These are phyloP conservation scores for Hassar affinis DNA, from an alignment of 2,113 vertebrate genomes.

Conservation along the genomic window DNA sequence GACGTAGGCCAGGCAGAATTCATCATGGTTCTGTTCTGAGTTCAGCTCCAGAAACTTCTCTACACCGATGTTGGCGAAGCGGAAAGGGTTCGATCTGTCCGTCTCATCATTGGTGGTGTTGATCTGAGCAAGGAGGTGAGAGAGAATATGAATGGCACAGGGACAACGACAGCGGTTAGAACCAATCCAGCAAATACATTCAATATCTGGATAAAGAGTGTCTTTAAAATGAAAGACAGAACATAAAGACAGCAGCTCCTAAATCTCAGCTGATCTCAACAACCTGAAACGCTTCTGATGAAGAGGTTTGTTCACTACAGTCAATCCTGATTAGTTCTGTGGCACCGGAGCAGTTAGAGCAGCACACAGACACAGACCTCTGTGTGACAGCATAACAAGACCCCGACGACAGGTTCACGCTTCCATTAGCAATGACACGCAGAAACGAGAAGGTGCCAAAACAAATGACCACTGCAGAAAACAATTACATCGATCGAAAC, in stretches of 20 bases:
- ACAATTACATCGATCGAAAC: background rate
- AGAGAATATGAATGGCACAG: background rate
- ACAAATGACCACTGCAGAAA: background rate
- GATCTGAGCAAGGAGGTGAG: slow-evolving; percentile 72
- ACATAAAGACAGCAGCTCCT: background rate
- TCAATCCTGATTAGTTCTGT: background rate
- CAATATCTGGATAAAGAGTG: background rate
- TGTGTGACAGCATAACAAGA: background rate
- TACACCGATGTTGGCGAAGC: slow-evolving; percentile 96
- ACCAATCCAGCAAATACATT: background rate
- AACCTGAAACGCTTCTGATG: background rate
- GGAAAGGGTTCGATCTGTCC: slow-evolving; percentile 89
- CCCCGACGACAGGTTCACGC: background rate
- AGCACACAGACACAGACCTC: background rate
- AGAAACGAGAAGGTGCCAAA: background rate
- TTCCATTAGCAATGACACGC: background rate
- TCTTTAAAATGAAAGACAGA: background rate
- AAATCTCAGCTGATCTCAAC: background rate
- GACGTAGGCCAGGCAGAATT: slow-evolving; percentile 97
- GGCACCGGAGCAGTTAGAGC: background rate
- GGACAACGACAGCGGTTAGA: background rate
- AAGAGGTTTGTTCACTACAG: background rate
- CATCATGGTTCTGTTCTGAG: slow-evolving; percentile 97
- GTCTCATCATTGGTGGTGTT: slow-evolving; percentile 87
- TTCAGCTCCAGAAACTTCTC: slow-evolving; percentile 98